Evolutionary conservation across 2,888 invertebrate genomes (phyloP).

Genomic region (Silvanus unidentatus): DNA sequence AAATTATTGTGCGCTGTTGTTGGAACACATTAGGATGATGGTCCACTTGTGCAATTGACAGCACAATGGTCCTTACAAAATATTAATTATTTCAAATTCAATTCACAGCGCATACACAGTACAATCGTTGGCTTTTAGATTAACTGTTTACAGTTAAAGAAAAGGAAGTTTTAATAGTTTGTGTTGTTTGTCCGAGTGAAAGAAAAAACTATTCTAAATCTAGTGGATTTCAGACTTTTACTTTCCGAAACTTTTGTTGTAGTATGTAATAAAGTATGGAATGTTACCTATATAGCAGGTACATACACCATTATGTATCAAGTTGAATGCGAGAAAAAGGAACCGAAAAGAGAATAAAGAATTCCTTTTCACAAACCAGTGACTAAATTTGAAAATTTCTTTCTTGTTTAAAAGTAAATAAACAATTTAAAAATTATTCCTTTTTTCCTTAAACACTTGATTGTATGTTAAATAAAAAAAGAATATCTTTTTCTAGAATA

Average conservation of each 20-base stretch:
- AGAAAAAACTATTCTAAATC: too few relatives aligned
- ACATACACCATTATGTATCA: slow-evolving; percentile 4
- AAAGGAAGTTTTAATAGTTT: too few relatives aligned
- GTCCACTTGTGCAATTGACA: too few relatives aligned
- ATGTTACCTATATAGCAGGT: slow-evolving; percentile 3
- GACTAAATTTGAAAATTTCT: slow-evolving; percentile 7
- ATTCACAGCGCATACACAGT: too few relatives aligned
- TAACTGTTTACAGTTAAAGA: too few relatives aligned
- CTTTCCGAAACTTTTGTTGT: background rate
- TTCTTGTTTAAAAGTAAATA: background rate
- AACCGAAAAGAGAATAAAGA: slow-evolving; percentile 7
- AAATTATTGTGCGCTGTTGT: too few relatives aligned
- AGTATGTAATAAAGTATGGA: background rate
- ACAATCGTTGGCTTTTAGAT: too few relatives aligned
- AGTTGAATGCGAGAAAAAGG: slow-evolving; percentile 4
- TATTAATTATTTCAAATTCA: too few relatives aligned
- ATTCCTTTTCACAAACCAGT: slow-evolving; percentile 6
- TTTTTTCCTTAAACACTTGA: too few relatives aligned
- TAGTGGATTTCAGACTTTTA: background rate
- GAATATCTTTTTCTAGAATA: background rate
- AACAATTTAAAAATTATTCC: background rate
- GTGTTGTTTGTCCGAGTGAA: too few relatives aligned
- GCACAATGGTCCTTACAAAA: too few relatives aligned
- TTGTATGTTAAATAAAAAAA: background rate
- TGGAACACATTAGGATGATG: too few relatives aligned